Conservation (phyloP, 1,140 invertebrate genomes). For the Heliothis virescens region DNA sequence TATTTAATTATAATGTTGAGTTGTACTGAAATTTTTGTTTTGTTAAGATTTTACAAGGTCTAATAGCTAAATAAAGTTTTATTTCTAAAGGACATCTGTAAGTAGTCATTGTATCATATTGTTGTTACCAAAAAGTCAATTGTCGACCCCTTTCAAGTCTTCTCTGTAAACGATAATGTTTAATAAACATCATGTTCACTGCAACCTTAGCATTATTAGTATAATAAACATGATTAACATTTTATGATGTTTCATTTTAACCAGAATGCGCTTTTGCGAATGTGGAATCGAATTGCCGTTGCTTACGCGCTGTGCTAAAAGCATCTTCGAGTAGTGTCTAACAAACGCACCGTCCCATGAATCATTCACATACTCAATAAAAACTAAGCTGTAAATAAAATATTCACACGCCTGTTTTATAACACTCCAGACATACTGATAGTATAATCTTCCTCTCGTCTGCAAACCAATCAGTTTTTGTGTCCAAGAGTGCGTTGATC, state of each 20-base stretch:
- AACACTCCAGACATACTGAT: no score
- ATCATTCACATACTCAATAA: no score
- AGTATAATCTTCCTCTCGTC: no score
- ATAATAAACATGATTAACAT: constrained; percentile 82
- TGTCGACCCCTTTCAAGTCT: constrained; percentile 64
- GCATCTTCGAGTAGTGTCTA: no score
- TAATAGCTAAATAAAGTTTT: constrained; percentile 45
- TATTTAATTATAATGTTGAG: constrained; percentile 49
- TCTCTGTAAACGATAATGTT: constrained; percentile 64
- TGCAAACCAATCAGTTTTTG: no score
- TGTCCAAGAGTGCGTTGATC: no score
- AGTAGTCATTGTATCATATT: constrained; percentile 55
- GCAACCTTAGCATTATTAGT: constrained; percentile 77
- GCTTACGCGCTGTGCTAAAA: no score
- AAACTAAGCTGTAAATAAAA: no score
- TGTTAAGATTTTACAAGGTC: constrained; percentile 55
- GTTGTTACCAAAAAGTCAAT: constrained; percentile 81
- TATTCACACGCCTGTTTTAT: no score
- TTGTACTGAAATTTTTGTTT: constrained; percentile 56
- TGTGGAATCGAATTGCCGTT: no score
- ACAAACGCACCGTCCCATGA: no score
- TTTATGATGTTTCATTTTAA: constrained; percentile 58
- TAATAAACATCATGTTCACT: constrained; percentile 77
- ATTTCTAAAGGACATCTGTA: constrained; percentile 50
- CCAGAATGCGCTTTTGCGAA: not conserved